Conservation (phyloP, 2,113 vertebrate genomes). For the Pao palembangensis region DNA sequence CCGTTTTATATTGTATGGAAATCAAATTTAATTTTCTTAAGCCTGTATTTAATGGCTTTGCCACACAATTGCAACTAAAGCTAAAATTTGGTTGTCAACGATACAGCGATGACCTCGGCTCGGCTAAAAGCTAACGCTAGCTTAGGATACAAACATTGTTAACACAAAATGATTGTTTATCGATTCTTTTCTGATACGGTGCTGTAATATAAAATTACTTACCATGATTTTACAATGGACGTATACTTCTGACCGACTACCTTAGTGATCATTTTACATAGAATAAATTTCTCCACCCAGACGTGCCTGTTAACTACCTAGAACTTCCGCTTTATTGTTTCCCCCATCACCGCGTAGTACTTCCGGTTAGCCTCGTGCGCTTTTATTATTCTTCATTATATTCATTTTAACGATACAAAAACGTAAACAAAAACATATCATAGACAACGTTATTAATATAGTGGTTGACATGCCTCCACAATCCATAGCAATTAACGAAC, state of each 20-base stretch:
- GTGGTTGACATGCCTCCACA: too few relatives aligned
- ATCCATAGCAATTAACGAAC: too few relatives aligned
- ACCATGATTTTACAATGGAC: constrained; percentile 80
- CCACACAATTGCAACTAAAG: too few relatives aligned
- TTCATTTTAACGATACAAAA: too few relatives aligned
- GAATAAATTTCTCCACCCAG: background rate
- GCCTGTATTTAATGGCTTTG: too few relatives aligned
- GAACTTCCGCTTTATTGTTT: constrained; percentile 18
- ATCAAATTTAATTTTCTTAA: too few relatives aligned
- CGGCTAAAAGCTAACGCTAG: constrained; percentile 48
- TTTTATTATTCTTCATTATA: too few relatives aligned
- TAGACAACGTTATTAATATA: too few relatives aligned
- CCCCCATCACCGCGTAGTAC: background rate
- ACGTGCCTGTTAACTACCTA: background rate
- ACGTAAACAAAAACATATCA: too few relatives aligned
- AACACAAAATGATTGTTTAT: background rate
- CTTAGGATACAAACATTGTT: constrained; percentile 19
- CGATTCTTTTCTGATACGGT: background rate
- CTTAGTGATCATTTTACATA: constrained; percentile 68
- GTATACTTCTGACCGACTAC: constrained; percentile 76
- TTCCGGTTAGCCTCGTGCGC: constrained; percentile 22
- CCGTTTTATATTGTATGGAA: too few relatives aligned
- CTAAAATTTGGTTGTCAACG: background rate
- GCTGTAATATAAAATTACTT: constrained; percentile 36
- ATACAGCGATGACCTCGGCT: constrained; percentile 53